Evolutionary conservation across 2,888 invertebrate genomes (phyloP).

Genomic region (Callinectes sapidus): DNA sequence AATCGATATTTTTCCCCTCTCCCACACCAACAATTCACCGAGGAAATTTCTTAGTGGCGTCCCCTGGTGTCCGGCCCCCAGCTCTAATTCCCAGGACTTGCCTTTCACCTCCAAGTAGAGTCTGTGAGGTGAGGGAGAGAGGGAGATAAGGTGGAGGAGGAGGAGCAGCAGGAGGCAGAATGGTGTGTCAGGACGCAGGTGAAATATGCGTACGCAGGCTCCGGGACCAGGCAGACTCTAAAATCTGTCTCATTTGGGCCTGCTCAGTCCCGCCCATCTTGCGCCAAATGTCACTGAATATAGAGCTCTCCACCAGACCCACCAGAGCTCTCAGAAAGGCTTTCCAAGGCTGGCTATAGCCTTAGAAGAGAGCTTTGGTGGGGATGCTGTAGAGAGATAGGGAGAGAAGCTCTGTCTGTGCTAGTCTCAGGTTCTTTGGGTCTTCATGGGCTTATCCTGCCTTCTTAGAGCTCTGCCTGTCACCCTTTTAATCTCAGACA

Average conservation of each 20-base stretch:
- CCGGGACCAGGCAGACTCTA: constrained; percentile 44
- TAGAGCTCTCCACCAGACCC: neutral
- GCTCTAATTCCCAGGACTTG: constrained; percentile 41
- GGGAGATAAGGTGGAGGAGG: constrained; percentile 34
- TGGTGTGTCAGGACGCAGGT: constrained; percentile 65
- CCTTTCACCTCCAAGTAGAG: constrained; percentile 38
- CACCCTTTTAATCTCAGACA: no score
- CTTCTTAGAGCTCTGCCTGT: neutral
- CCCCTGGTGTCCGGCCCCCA: constrained; percentile 49
- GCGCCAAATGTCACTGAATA: constrained; percentile 69
- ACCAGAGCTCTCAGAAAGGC: neutral
- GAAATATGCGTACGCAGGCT: constrained; percentile 72
- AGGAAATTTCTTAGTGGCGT: constrained; percentile 68
- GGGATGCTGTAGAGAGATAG: constrained; percentile 22
- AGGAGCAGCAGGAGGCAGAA: constrained; percentile 33
- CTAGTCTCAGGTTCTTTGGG: neutral
- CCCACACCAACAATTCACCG: constrained; percentile 69
- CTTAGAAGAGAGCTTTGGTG: neutral
- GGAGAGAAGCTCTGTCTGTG: neutral
- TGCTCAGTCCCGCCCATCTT: constrained; percentile 72
- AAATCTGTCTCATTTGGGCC: constrained; percentile 72
- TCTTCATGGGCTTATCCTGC: neutral
- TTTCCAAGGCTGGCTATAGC: neutral
- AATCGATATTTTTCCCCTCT: constrained; percentile 73
- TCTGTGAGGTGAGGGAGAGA: constrained; percentile 56